These are phyloP conservation scores for Sipha flava DNA, from an alignment of 1,140 invertebrate species.

Conservation along the genomic window DNA sequence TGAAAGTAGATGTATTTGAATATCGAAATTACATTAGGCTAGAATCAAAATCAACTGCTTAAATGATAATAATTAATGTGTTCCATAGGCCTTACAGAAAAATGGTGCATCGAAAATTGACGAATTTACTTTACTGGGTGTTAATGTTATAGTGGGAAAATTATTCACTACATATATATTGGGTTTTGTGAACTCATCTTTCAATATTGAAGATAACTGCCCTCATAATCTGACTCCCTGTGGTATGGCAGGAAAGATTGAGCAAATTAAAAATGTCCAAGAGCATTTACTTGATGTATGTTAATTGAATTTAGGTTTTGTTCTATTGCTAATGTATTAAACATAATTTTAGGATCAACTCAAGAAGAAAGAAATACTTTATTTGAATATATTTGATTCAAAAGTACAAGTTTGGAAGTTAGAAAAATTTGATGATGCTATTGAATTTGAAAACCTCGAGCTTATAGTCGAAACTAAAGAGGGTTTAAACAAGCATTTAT, in stretches of 20 bases:
- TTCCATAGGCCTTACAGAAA: background rate
- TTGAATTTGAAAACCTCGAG: background rate
- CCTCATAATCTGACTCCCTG: background rate
- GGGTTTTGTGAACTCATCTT: background rate
- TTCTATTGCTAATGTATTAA: background rate
- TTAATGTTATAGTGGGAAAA: background rate
- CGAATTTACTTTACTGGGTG: background rate
- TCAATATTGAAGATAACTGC: background rate
- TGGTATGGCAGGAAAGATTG: background rate
- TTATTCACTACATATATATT: background rate
- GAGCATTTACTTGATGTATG: background rate
- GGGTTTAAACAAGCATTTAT: background rate
- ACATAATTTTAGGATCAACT: background rate
- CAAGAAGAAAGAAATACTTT: background rate
- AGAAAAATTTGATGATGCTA: background rate
- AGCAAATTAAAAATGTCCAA: background rate
- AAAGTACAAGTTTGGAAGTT: background rate
- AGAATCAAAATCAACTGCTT: no score
- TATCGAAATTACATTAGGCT: no score
- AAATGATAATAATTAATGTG: background rate
- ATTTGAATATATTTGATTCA: background rate
- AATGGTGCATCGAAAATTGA: background rate
- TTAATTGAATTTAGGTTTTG: background rate
- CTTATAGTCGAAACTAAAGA: constrained; percentile 10
- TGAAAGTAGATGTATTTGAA: no score